These are phyloP conservation scores for Phaenicophaeus curvirostris DNA, from an alignment of 2,797 vertebrate species.

Conservation along the genomic window DNA sequence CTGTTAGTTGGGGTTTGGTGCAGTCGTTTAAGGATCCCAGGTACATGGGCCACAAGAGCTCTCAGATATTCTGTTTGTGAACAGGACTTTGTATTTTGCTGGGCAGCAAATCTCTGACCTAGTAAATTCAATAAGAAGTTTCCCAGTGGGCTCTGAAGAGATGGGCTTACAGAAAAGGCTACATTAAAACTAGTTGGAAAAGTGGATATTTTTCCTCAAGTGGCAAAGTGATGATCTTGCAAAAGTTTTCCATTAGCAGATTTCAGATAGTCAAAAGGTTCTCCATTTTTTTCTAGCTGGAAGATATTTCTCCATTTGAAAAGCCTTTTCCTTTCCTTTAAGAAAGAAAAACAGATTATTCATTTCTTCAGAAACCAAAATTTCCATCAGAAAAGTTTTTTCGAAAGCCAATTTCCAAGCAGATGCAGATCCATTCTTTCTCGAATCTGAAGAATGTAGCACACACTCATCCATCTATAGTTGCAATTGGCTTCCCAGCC, in stretches of 20 bases:
- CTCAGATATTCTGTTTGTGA: not conserved
- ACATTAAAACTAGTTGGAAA: not conserved
- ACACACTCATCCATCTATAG: not conserved
- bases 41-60: not conserved
- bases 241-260: slow-evolving; percentile 9
- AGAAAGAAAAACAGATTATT: not conserved
- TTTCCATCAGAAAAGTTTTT: slow-evolving; percentile 50
- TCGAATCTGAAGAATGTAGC: not conserved
- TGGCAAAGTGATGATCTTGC: slow-evolving; percentile 5
- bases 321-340: not conserved
- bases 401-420: slow-evolving; percentile 13
- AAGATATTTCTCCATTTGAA: not conserved
- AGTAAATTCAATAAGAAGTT: not conserved
- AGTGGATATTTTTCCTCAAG: not conserved
- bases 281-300: not conserved
- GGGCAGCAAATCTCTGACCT: not conserved
- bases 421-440: slow-evolving; percentile 26
- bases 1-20: not conserved
- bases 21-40: not conserved
- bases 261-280: slow-evolving; percentile 8
- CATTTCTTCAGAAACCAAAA: slow-evolving; percentile 23
- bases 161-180: not conserved
- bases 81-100: not conserved
- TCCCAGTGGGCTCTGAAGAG: not conserved
- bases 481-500: not conserved